phyloP scores from a whole-genome alignment of 2,113 vertebrate genomes.

The Prolemur simus region DNA sequence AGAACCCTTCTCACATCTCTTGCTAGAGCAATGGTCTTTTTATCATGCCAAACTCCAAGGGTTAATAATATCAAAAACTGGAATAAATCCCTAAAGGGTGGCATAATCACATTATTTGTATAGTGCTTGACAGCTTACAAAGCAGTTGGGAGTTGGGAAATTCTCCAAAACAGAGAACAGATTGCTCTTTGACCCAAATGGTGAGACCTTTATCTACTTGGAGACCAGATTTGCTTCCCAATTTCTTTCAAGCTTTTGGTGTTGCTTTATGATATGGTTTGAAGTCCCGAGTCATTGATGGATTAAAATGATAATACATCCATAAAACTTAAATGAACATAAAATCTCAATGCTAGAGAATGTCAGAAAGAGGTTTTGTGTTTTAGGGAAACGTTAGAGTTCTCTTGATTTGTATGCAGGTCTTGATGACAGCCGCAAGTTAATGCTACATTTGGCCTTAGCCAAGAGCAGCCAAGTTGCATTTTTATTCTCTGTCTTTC shows the following conservation, averaged over 20 bases:
- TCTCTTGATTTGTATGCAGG: constrained; percentile 44
- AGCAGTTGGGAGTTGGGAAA: not conserved
- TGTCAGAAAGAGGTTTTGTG: not conserved
- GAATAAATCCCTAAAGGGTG: not conserved
- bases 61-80: not conserved
- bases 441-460: constrained; percentile 45
- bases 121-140: constrained; percentile 13
- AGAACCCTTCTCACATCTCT: not conserved
- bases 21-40: constrained; percentile 21
- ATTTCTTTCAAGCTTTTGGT: constrained; percentile 32
- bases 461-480: not conserved
- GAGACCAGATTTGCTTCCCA: constrained; percentile 18
- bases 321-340: constrained; percentile 26
- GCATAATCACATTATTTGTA: not conserved
- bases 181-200: constrained; percentile 3
- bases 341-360: constrained; percentile 8
- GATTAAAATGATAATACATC: constrained; percentile 40
- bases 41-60: not conserved
- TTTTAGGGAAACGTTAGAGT: not conserved
- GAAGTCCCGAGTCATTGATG: not conserved
- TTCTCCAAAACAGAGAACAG: constrained; percentile 20
- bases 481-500: constrained; percentile 48
- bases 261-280: not conserved
- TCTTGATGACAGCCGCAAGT: not conserved
- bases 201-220: not conserved